Evolutionary conservation across 2,888 invertebrate genomes (phyloP), one percentile per base, ranked within the genome.

Genomic region (Laothoe populi): DNA sequence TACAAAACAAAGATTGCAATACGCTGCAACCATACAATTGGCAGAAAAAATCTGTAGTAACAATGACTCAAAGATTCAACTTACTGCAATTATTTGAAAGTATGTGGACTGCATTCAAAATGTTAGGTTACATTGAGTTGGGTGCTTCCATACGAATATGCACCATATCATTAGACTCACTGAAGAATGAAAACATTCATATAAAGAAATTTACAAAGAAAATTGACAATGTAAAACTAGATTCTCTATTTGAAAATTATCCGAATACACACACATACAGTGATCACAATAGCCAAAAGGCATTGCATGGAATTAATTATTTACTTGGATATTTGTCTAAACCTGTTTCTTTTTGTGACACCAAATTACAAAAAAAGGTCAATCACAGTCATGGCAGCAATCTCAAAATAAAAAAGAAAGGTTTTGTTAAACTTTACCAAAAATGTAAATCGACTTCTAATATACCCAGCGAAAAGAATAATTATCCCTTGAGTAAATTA

Each of bases 401-500:
- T 58, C 64, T 62, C 26, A 69, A 63, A 61, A 13, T 48, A 16
- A 70, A 57, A 62, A 79, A 74, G 65, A 85, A 67, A 67, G 64
- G 74, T 38, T 88, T 73, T 64, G 67, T 74, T 3, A 87, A 69
- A 67, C 74, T 86, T 19, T 81, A 84, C 59, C 87, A 77, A 66
- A 90, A 87, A 77, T 87, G 83, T 64, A 88, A 87, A 74, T 87
- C 84, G 0, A 78, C 82, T 7, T 79, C 83, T 0, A 83, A 80
- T 58, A 75, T 84, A 64, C 65, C 72, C 0, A 71, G 63, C 38
- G 78, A 80, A 63, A 81, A 68, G 66, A 67, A 38, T 46, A 70
- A 66, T 58, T 84, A 78, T 10, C 66, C 78, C 63, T 66, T 92
- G 16, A 74, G 70, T 67, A 84, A 82, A 78, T 86, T 91, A 57